Base-by-base conservation (phyloP, 2,113 vertebrate species). In the Acinonyx jubatus region DNA sequence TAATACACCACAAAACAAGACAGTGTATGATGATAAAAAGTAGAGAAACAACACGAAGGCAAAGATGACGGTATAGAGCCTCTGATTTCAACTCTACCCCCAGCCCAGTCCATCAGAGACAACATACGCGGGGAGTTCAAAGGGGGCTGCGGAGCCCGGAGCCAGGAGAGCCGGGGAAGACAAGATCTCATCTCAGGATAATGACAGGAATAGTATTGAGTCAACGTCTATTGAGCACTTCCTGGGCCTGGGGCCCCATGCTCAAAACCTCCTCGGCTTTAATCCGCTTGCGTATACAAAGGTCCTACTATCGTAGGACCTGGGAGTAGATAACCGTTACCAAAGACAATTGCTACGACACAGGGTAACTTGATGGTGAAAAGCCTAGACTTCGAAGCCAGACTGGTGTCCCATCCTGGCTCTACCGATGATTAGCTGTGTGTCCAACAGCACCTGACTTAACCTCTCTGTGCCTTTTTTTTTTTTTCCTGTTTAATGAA, bases 221-320 rank as follows among this genome's bases (percentile, higher is more conserved):
- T 38, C 71, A n/a, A 0, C 5, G 9, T 41, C 36, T 19, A 31
- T 2, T 48, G n/a, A 38, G 80, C 33, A 29, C 4, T 41, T 65
- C 0, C 76, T 18, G 8, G 23, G 48, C 5, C 1, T 6, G 0
- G 7, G 41, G 2, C 29, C 0, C 74, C 5, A 1, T 25, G 41
- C 3, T 29, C 25, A n/a, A 23, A 38, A 16, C 19, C 16, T 13
- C 3, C 2, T 0, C 0, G 12, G n/a, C 8, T 29, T 48, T 55
- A 38, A 78, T 6, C 16, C 13, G 16, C 50, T 25, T 65, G 29
- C 66, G 4, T 23, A 15, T n/a, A 2, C 55, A 36, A 12, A 25
- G 18, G 38, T 33, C 41, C 33, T 52, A 0, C 29, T 14, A 11
- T 2, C 11, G 9, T 38, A 45, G 45, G 45, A 45, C 61, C 69